Conservation (phyloP, 2,113 vertebrate genomes). For the Axis porcinus region DNA sequence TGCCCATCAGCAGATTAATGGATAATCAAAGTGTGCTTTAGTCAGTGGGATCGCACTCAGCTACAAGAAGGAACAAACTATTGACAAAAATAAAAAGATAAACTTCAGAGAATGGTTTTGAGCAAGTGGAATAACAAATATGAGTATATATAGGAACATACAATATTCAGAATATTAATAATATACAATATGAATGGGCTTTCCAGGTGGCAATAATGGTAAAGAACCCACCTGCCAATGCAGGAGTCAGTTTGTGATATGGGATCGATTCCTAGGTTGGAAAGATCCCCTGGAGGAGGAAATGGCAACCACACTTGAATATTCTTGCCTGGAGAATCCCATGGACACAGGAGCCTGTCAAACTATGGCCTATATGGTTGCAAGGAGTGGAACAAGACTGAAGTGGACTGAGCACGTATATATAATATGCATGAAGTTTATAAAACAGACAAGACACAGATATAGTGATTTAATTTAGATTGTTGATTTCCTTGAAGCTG, state of each 20-base stretch:
- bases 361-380: background rate
- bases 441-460: background rate
- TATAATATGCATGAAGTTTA: background rate
- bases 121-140: background rate
- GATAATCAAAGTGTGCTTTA: background rate
- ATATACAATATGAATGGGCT: background rate
- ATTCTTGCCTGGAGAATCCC: background rate
- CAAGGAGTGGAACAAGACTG: background rate
- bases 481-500: background rate
- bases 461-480: background rate
- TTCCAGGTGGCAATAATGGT: background rate
- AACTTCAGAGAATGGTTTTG: background rate
- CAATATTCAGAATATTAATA: background rate
- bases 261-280: background rate
- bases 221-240: background rate
- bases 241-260: background rate
- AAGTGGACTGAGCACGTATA: background rate
- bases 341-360: background rate
- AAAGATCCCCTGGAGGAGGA: background rate
- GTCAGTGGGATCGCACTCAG: background rate
- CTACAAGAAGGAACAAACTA: background rate
- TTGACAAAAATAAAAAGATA: background rate
- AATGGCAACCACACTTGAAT: background rate
- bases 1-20: background rate
- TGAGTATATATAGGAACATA: background rate